These are phyloP conservation scores for Phengaris alcon DNA, from an alignment of 2,888 invertebrate species.

Conservation along the genomic window DNA sequence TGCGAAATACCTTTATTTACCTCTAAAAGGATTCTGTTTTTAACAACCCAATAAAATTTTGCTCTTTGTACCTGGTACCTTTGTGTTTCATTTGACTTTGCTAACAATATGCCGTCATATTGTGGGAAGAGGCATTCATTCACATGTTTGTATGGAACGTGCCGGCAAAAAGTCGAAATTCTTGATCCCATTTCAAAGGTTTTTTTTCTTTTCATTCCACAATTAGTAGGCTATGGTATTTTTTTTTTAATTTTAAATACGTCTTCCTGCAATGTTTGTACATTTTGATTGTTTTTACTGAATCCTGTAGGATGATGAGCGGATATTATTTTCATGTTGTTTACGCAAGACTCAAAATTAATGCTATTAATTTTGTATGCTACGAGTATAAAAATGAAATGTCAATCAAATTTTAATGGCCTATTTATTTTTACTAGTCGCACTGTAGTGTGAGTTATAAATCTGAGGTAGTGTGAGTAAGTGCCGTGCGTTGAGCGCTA, in stretches of 20 bases:
- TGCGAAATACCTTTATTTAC: slow-evolving; percentile 1
- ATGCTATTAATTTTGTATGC: too few species aligned
- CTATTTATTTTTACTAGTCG: too few species aligned
- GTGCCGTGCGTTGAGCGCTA: too few species aligned
- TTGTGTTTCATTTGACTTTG: slow-evolving; percentile 13
- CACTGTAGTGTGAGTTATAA: too few species aligned
- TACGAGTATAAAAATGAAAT: too few species aligned
- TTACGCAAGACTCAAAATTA: too few species aligned
- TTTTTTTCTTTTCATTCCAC: slow-evolving; percentile 10
- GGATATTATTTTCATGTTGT: background rate
- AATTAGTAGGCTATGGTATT: slow-evolving; percentile 9
- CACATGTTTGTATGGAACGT: background rate
- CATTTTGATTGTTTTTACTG: background rate
- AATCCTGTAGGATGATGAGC: too few species aligned
- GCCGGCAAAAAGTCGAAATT: background rate
- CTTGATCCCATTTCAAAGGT: slow-evolving; percentile 9
- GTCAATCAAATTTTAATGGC: too few species aligned
- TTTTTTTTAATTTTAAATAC: background rate
- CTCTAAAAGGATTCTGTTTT: background rate
- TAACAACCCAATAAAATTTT: background rate
- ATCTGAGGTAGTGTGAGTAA: too few species aligned
- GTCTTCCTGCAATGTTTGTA: background rate
- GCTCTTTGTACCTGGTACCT: background rate
- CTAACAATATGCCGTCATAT: background rate
- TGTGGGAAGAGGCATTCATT: background rate